Evolutionary conservation across 2,888 invertebrate genomes (phyloP).

Genomic region (Odontocerum albicorne): DNA sequence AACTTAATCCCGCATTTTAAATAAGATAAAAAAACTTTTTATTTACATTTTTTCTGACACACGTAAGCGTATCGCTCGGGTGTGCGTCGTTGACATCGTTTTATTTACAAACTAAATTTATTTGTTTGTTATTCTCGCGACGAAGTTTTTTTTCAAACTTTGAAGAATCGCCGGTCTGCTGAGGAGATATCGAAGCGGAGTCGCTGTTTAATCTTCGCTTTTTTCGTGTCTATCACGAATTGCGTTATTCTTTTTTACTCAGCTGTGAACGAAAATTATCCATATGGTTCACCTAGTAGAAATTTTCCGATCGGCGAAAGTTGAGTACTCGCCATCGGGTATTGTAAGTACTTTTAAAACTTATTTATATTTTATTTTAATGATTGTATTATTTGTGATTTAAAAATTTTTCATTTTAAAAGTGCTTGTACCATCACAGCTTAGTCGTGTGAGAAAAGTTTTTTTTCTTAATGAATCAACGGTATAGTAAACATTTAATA

Average conservation of each 20-base stretch:
- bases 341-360: slow-evolving; percentile 83
- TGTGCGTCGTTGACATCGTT: slow-evolving; percentile 6
- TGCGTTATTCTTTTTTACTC: slow-evolving; percentile 17
- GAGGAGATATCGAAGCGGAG: background rate
- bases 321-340: slow-evolving; percentile 73
- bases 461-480: no score
- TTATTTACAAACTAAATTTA: background rate
- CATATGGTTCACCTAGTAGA: slow-evolving; percentile 84
- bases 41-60: no score
- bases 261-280: slow-evolving; percentile 50
- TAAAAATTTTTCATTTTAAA: no score
- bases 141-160: slow-evolving; percentile 5
- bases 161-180: background rate
- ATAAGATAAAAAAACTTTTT: no score
- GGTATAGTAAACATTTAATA: no score
- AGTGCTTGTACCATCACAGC: no score
- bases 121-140: slow-evolving; percentile 4
- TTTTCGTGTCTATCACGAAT: slow-evolving; percentile 18
- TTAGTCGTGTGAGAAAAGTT: no score
- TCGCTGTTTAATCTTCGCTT: background rate
- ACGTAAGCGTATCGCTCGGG: no score
- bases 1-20: no score
- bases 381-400: no score
- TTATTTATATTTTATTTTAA: no score
- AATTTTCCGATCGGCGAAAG: slow-evolving; percentile 76